phyloP scores from a whole-genome alignment of 2,797 vertebrate species.

The Falco rusticolus region DNA sequence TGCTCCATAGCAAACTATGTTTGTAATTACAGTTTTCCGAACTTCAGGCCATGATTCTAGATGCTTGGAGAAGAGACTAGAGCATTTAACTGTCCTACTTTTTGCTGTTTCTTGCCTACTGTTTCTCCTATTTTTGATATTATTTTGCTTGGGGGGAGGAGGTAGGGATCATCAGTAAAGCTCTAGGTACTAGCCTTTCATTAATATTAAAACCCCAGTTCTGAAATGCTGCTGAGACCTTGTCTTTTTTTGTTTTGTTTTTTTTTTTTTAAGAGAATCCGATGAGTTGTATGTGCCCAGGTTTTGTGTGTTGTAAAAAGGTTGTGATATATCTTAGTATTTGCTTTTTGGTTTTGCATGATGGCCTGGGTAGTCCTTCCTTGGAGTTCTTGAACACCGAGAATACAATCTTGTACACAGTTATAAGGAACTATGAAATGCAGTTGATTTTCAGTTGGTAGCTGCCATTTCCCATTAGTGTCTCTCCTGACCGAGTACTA shows the following conservation, averaged over 20 bases:
- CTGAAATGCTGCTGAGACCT: not conserved
- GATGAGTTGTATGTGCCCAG: not conserved
- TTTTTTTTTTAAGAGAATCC: not conserved
- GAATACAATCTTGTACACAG: not conserved
- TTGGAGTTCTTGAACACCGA: not conserved
- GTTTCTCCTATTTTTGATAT: not conserved
- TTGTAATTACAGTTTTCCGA: not conserved
- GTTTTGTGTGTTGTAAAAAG: not conserved
- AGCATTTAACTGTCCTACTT: not conserved
- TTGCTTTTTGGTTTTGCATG: not conserved
- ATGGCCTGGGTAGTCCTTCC: not conserved
- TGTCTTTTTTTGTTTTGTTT: not conserved
- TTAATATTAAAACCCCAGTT: not conserved
- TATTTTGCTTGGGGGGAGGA: not conserved
- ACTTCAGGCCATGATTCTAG: not conserved
- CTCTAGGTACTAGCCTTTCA: not conserved
- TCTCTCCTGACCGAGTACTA: not conserved
- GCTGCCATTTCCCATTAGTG: not conserved
- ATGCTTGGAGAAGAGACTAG: not conserved
- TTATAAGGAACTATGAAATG: not conserved
- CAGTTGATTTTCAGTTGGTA: not conserved
- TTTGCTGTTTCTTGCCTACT: not conserved
- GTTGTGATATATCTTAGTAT: not conserved
- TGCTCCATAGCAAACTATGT: not conserved
- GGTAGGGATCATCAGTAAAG: not conserved